Percentiles rank a stretch among this genome's conserved stretches.
Evolutionary conservation across 2,888 invertebrate species (phyloP).

Genomic region (Diabrotica balteata): DNA sequence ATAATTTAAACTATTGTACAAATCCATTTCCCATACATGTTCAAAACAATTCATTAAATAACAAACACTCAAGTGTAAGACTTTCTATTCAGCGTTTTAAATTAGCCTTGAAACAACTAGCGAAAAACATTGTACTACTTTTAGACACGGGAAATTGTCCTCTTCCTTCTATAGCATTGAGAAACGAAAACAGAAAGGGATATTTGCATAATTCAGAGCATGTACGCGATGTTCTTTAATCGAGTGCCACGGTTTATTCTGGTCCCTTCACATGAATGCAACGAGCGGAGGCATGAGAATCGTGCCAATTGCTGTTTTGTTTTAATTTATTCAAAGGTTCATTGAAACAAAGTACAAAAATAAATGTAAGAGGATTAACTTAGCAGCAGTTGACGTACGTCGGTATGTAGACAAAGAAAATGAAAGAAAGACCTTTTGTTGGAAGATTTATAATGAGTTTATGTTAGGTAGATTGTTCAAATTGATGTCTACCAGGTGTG

Average conservation of each 20-base stretch:
- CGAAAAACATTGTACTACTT: conserved; percentile 16
- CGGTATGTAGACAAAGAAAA: conserved; percentile 30
- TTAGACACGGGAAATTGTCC: conserved; percentile 27
- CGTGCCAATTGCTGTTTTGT: conserved; percentile 55
- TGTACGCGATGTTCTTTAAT: conserved; percentile 51
- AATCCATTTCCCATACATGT: too few relatives aligned
- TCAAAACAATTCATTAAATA: too few relatives aligned
- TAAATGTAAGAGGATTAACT: conserved; percentile 32
- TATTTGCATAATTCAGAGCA: conserved; percentile 51
- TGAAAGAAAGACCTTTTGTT: conserved; percentile 19
- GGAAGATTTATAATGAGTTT: conserved; percentile 21
- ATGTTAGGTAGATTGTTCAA: conserved; percentile 16
- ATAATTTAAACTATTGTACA: too few relatives aligned
- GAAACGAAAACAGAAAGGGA: conserved; percentile 20
- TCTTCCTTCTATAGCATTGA: conserved; percentile 21
- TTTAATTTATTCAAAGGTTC: conserved; percentile 56
- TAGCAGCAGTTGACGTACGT: conserved; percentile 26
- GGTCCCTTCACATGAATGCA: conserved; percentile 47
- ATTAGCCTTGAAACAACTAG: conserved; percentile 19
- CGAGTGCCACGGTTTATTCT: conserved; percentile 44
- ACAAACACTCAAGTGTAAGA: too few relatives aligned
- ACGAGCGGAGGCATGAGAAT: conserved; percentile 45
- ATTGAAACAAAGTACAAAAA: conserved; percentile 53
- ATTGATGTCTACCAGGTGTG: conserved; percentile 25
- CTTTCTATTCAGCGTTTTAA: conserved; percentile 5